Percentiles rank a stretch among this genome's conserved stretches.
Conservation (phyloP, 2,113 vertebrate species). For the Elephantulus edwardii region DNA sequence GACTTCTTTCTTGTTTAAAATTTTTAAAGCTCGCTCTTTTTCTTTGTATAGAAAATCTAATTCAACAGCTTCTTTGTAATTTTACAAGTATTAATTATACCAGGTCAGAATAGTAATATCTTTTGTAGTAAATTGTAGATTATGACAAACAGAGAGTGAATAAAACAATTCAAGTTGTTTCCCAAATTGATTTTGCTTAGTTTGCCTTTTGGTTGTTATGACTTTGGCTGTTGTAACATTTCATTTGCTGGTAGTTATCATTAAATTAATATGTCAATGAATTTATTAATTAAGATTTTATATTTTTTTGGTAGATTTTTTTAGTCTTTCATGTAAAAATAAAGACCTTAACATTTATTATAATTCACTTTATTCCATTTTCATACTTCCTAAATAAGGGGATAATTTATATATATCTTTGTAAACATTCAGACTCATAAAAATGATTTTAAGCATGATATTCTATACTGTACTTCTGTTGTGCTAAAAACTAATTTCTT, state of each 20-base stretch:
- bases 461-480: background rate
- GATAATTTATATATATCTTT: background rate
- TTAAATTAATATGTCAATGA: slow-evolving; percentile 19
- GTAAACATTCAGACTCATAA: background rate
- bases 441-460: background rate
- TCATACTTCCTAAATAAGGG: background rate
- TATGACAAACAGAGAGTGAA: background rate
- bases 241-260: background rate
- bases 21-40: background rate
- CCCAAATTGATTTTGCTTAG: slow-evolving; percentile 24
- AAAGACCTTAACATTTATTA: background rate
- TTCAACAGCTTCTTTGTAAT: background rate
- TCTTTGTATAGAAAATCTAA: background rate
- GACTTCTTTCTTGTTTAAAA: slow-evolving; percentile 13
- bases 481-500: background rate
- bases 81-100: slow-evolving; percentile 34
- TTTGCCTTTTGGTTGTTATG: slow-evolving; percentile 24
- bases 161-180: slow-evolving; percentile 22
- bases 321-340: background rate
- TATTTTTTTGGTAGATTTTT: background rate
- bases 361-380: background rate
- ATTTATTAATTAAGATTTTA: background rate
- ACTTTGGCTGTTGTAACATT: background rate
- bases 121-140: background rate
- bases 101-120: background rate